Base-by-base conservation (phyloP, 2,797 vertebrate genomes). In the Telmatherina bonti region DNA sequence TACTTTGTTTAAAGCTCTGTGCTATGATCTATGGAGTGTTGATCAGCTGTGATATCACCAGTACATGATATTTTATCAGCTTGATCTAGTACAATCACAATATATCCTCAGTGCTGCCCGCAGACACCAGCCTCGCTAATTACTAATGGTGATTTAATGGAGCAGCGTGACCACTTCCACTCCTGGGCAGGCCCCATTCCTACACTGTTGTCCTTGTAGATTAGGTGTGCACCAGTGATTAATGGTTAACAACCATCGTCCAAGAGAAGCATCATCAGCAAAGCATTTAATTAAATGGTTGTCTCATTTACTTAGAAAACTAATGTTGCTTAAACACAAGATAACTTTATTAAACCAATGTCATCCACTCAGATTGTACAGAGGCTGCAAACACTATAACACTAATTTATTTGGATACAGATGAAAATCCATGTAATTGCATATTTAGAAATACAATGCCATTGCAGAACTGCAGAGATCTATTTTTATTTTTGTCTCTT, bases 161-260 rank as follows among this genome's bases (percentile, higher is more conserved):
- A 83, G 86, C 63, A 45, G 82, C 76, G 66, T 88, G 89, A 87
- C 88, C 79, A 70, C 88, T 81, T 86, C 78, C 84, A 84, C 79
- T 85, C 79, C 81, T 52, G 72, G 68, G 76, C 79, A 73, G 79
- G 71, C 73, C 76, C 84, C 77, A 62, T 82, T 70, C 73, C 83
- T 79, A 75, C 90, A 81, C 81, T 92, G 88, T 93, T 93, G 90
- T 93, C 90, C 88, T 90, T 91, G 91, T 90, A 93, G 93, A 93
- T 93, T 91, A 93, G 90, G 88, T 91, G 90, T 89, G 87, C 85
- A 71, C 85, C 74, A 35, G 82, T 91, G 91, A 93, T 91, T 93
- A 93, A 93, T 93, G 91, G 87, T 91, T 92, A 92, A 88, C 88
- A 85, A 85, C 86, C 84, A 85, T 86, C 79, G 88, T 88, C 87